Base-by-base conservation (phyloP, 2,888 invertebrate genomes). In the Metallyticus violacea region DNA sequence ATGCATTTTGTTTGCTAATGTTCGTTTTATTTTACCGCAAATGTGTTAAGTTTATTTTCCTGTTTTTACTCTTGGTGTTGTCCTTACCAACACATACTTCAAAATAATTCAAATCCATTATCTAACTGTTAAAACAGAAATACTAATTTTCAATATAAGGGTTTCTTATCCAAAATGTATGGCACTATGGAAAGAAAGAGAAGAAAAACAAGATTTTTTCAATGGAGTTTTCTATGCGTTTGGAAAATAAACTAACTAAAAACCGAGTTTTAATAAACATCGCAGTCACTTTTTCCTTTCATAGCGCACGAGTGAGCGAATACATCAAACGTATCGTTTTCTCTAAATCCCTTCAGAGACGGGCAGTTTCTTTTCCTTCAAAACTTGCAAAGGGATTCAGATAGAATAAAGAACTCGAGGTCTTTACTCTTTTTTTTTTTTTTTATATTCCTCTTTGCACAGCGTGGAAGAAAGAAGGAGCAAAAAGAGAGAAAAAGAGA, bases 321-420 rank as follows among this genome's bases (percentile, higher is more conserved):
- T 77, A 83, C 77, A 83, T 83, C 83, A 83, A 83, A 83, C 83
- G 28, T 83, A 77, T 83, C 83, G 28, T 77, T 83, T 83, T 28
- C 83, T 77, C 22, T 77, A 7, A 76, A 83, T 40, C 83, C 77
- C 77, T 27, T 26, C 28, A 83, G 83, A 83, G 62, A 83, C 7
- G 25, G 40, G 6, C 7, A 77, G 28, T 77, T 28, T 77, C n/a
- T 62, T 83, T 83, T 83, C 29, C 25, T 77, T 77, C 28, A n/a
- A 29, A 27, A 28, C 15, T n/a, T n/a, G 27, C 77, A 77, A 77
- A 81, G 25, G 77, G 25, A 86, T 77, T 77, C 77, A 86, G 78
- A 62, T 76, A 30, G 77, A 77, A 77, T 81, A 81, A 77, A 78
- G 26, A 26, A 29, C 76, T 81, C 26, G 26, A 9, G n/a, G 15